Evolutionary conservation across 2,797 vertebrate species (phyloP), one percentile per base, ranked within the genome.

Genomic region (Coreius guichenoti): DNA sequence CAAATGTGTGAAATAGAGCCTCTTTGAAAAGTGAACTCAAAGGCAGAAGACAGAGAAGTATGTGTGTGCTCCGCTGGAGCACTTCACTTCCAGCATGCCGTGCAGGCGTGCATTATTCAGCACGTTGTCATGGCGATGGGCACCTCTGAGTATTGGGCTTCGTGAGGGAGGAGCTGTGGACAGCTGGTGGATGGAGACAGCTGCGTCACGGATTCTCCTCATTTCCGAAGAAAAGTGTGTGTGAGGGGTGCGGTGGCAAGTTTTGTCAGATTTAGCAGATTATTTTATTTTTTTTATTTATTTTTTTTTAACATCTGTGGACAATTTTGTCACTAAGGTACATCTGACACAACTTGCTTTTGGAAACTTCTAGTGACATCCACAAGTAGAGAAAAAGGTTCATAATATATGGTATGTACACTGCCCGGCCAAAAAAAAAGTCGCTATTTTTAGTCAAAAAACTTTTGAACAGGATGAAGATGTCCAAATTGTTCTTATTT

Each of bases 41-140:
- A 65, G 26, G 43, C 17, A 67, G 29, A 49, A 39, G 29, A 68
- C 26, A 31, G 45, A 68, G 63, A 51, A 54, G 33, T 56, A 17
- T 83, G 73, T 77, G 58, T 68, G 31, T 76, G 69, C 31, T 65
- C 26, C 65, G n/a, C 61, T 61, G 58, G 54, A 89, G 77, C 17
- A 2, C 5, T 81, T 79, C 49, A 68, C 82, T 93, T 91, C 93
- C 91, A 86, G 88, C 77, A 89, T 92, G 90, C 92, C 87, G n/a
- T 75, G 91, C 80, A 8, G 74, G 70, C 73, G 74, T 93, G 86
- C 87, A 94, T 93, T 94, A 93, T 93, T 94, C 90, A 94, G 86
- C 91, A 21, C 16, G 87, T 89, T 86, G 47, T 88, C 85, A 69
- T 86, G 79, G 89, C 49, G 74, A 92, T 65, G 45, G 80, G 61